These are phyloP conservation scores for Alca torda DNA, from an alignment of 2,797 vertebrate genomes.

Conservation along the genomic window DNA sequence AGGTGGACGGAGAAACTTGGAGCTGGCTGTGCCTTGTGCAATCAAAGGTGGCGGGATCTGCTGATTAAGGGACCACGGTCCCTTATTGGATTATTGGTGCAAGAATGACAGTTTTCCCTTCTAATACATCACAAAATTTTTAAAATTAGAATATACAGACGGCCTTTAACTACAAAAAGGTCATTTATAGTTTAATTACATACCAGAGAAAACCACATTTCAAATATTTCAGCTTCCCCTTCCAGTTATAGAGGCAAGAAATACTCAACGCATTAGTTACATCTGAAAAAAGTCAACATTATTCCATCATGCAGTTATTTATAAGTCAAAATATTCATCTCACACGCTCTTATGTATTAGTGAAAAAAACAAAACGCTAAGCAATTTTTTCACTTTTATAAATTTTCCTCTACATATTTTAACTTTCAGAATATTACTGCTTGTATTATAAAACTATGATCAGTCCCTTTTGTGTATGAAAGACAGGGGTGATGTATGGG, in stretches of 20 bases:
- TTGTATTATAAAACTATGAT: not conserved
- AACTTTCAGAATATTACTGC: not conserved
- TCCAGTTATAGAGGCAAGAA: not conserved
- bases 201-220: not conserved
- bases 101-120: not conserved
- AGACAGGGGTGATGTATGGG: not conserved
- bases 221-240: not conserved
- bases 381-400: not conserved
- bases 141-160: not conserved
- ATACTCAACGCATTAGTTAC: not conserved
- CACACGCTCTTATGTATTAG: not conserved
- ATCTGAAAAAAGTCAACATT: not conserved
- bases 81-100: not conserved
- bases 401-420: not conserved
- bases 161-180: not conserved
- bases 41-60: not conserved
- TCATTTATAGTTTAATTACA: not conserved
- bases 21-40: not conserved
- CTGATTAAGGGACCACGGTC: rapidly evolving
- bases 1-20: not conserved
- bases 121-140: not conserved
- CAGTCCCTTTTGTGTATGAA: not conserved
- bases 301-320: not conserved
- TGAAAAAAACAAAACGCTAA: not conserved
- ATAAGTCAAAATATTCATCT: not conserved